Base-by-base conservation (phyloP, 2,113 vertebrate genomes). In the Ameiurus melas region DNA sequence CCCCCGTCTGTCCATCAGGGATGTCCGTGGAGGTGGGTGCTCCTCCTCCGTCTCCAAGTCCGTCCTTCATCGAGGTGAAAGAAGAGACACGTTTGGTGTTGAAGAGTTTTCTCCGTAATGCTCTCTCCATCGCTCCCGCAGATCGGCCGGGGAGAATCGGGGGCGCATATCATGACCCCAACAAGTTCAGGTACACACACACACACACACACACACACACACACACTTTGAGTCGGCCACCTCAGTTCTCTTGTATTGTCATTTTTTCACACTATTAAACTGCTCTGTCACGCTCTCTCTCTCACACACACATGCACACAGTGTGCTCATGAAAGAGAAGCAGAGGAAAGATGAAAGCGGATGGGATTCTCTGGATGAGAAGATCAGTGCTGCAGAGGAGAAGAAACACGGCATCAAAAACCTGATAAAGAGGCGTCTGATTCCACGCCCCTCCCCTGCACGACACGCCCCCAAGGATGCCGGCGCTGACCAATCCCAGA, bases 1-100 rank as follows among this genome's bases (percentile, higher is more conserved):
- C 36, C 36, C 36, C 36, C 39, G 39, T 20, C 30, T 58, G 22
- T 85, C 57, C 70, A 55, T 81, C 68, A 92, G 93, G 19, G 85
- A 94, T 95, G 95, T 92, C 93, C 66, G 90, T 51, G 16, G 73
- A 91, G 43, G 36, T 68, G 5, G 62, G 39, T 66, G 85, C 33
- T 17, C 92, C 89, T 17, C 5, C 30, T 17, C 5, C 30, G 0
- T 81, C 92, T 25, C 94, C 91, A 3, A 47, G 84, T 78, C 86
- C 64, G 20, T 95, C 94, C 51, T 89, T 95, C 83, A 5, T 95
- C 58, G 95, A 96, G 89, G 89, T 94, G 75, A 94, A 93, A 87
- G 89, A 90, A 6, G 95, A 96, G 70, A 95, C 94, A 14, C 91
- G 86, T 64, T 88, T 95, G 17, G 94, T 96, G 43, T 93, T 96